Evolutionary conservation across 2,888 invertebrate species (phyloP).

Genomic region (Cheilosia impressa): DNA sequence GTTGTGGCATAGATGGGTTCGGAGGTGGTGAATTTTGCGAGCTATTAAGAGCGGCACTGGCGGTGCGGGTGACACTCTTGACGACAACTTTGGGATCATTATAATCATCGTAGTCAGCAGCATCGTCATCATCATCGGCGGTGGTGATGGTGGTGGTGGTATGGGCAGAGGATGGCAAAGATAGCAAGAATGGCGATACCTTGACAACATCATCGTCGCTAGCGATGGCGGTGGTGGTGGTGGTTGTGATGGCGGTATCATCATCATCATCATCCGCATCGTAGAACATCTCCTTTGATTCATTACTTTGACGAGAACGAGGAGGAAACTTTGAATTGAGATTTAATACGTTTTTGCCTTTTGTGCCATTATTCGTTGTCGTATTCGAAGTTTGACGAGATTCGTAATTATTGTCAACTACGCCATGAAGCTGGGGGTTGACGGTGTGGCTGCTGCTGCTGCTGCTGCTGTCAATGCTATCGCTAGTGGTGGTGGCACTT

Average conservation of each 20-base stretch:
- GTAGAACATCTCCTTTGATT: constrained; percentile 71
- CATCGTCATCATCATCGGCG: constrained; percentile 39
- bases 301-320: constrained; percentile 65
- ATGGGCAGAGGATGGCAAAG: constrained; percentile 34
- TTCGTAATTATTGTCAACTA: constrained; percentile 71
- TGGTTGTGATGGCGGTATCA: constrained; percentile 43
- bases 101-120: constrained; percentile 69
- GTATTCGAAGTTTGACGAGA: constrained; percentile 73
- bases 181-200: constrained; percentile 63
- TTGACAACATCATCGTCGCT: constrained; percentile 69
- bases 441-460: constrained; percentile 30
- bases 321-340: constrained; percentile 76
- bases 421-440: constrained; percentile 40
- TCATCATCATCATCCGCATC: constrained; percentile 77
- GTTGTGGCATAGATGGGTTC: constrained; percentile 60
- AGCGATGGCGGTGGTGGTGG: constrained; percentile 40
- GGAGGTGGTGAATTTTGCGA: constrained; percentile 65
- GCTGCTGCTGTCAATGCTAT: constrained; percentile 20
- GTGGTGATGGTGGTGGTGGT: background rate
- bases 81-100: constrained; percentile 71
- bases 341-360: constrained; percentile 81
- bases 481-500: constrained; percentile 31
- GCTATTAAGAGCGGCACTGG: constrained; percentile 43
- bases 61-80: constrained; percentile 62
- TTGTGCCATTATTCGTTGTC: constrained; percentile 72